Conservation (phyloP, 35 echinoderm and acorn worm genomes). For the Ptychodera flava region DNA sequence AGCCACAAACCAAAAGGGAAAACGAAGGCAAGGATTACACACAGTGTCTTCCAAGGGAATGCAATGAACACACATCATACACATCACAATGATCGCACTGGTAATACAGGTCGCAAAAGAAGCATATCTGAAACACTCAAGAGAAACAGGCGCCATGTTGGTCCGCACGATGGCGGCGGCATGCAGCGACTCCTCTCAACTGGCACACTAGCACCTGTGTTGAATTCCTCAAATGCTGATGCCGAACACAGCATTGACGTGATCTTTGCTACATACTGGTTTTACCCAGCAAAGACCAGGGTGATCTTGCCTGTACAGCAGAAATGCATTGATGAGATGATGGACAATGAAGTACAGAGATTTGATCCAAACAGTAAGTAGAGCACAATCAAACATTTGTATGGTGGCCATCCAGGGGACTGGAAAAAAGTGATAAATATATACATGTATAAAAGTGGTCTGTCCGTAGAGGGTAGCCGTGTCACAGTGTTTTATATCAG, state of each 20-base stretch:
- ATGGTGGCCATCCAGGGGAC: conserved; percentile 12
- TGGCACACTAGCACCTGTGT: conserved; percentile 58
- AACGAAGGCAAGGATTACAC: too few relatives aligned
- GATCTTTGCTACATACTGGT: conserved; percentile 89
- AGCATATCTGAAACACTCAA: too few relatives aligned
- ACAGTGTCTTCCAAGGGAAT: too few relatives aligned
- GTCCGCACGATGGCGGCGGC: conserved; percentile 69
- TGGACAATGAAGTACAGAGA: conserved; percentile 58
- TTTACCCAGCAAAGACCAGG: conserved; percentile 57
- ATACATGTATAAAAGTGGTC: not conserved
- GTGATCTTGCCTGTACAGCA: conserved; percentile 75
- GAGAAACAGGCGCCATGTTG: conserved; percentile 43
- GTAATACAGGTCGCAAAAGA: too few relatives aligned
- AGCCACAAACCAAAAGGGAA: too few relatives aligned
- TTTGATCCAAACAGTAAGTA: conserved; percentile 74
- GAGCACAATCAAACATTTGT: not conserved
- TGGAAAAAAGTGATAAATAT: not conserved
- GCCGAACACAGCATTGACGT: conserved; percentile 65
- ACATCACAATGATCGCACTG: too few relatives aligned
- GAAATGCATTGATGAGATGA: conserved; percentile 60
- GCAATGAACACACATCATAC: too few relatives aligned
- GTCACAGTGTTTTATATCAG: conserved; percentile 39
- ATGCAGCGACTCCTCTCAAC: conserved; percentile 72
- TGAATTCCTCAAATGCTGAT: conserved; percentile 36
- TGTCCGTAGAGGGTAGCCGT: too few relatives aligned